Percentiles rank a stretch among this genome's conserved stretches.
Evolutionary conservation across 2,113 vertebrate genomes (phyloP).

Genomic region (Marmota flaviventris): DNA sequence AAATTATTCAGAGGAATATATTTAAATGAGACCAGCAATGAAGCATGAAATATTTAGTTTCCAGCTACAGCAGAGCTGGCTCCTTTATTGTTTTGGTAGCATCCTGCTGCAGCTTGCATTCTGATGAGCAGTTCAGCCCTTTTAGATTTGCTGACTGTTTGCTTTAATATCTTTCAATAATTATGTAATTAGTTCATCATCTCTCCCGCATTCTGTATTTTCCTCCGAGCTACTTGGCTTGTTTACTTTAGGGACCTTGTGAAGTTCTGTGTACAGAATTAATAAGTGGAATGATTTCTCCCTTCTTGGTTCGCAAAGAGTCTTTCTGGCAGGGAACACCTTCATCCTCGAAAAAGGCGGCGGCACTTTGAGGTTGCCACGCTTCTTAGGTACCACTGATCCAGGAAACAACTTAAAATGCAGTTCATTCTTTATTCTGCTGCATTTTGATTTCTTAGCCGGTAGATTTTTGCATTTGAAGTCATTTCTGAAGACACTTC

Average conservation of each 20-base stretch:
- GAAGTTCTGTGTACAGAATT: slow-evolving; percentile 49
- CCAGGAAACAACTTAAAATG: background rate
- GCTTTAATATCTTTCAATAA: slow-evolving; percentile 70
- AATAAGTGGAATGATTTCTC: background rate
- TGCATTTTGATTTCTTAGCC: background rate
- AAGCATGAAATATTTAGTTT: slow-evolving; percentile 66
- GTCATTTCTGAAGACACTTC: background rate
- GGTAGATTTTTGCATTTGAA: background rate
- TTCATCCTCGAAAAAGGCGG: background rate
- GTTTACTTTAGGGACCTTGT: slow-evolving; percentile 62
- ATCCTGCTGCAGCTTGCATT: background rate
- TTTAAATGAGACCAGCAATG: slow-evolving; percentile 56
- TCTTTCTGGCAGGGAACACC: background rate
- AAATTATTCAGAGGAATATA: slow-evolving; percentile 64
- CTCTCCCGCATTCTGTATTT: background rate
- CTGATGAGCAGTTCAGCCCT: background rate
- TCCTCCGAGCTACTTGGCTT: slow-evolving; percentile 44
- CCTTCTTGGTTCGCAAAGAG: background rate
- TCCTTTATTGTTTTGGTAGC: slow-evolving; percentile 24
- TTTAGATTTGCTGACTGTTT: slow-evolving; percentile 52
- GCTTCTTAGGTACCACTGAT: background rate
- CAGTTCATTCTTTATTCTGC: background rate
- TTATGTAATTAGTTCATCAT: slow-evolving; percentile 68
- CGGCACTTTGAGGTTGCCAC: accelerated
- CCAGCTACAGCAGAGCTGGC: background rate